Base-by-base conservation (phyloP, 2,113 vertebrate genomes). In the Dryoscopus gambensis region DNA sequence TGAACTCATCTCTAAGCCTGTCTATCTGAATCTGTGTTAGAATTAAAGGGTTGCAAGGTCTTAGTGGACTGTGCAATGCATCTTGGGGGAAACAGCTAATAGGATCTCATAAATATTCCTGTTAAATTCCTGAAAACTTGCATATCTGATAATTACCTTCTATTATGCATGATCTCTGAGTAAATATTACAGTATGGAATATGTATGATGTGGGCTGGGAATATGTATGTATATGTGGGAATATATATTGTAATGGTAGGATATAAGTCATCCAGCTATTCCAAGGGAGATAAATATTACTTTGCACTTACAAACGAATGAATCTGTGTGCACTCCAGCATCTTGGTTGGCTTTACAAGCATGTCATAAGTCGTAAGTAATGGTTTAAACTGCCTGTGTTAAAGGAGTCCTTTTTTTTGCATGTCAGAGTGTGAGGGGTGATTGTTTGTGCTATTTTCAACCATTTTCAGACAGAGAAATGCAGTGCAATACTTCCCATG, bases 381-480 rank as follows among this genome's bases (percentile, higher is more conserved):
- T 46, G 22, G 46, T 84, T 93, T 93, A 96, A 91, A 71, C 64
- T 92, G 19, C 33, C 42, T 88, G 40, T 44, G 46, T 95, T 89
- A 52, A 87, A 70, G 52, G 15, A 50, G 10, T 56, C 28, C 15
- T 62, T 62, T 73, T 71, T 70, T 50, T 90, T 90, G 46, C 90
- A n/a, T 95, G 47, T 52, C 15, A 42, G 28, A 21, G 27, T 68
- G 47, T 49, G 68, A 37, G 22, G 30, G 55, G n/a, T 89, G 42
- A 19, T 56, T 24, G 23, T 87, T 37, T 90, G 40, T 84, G 21
- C 49, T 86, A 49, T 90, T 96, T 79, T 55, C 40, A 52, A 20
- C 19, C 70, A 27, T 92, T 95, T 96, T 80, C 63, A 92, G 83
- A 56, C 56, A 39, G 90, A 63, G 81, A 78, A 93, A 84, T 47